Base-by-base conservation (phyloP, 2,797 vertebrate species). In the Orientallactaga sibirica region DNA sequence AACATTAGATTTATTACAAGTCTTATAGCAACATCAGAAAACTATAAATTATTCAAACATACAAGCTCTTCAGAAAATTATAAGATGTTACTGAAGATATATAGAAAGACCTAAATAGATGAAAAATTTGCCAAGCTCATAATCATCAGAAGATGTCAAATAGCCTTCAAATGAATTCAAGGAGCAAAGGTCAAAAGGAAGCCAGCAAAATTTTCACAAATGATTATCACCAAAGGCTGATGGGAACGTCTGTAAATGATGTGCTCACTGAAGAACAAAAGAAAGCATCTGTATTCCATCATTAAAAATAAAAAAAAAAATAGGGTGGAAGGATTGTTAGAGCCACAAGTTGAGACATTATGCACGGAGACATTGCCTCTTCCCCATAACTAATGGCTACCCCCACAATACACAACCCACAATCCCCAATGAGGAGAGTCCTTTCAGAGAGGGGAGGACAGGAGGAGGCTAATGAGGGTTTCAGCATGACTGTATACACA, bases 1-100 rank as follows among this genome's bases (percentile, higher is more conserved):
- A 90, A 90, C 43, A 14, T 73, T 41, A 90, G 7, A 88, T 77
- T 71, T 15, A 73, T 93, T 91, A 22, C 4, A 86, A 71, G 12
- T 75, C 62, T 67, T 77, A 37, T n/a, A 89, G 66, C 19, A 83
- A 20, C 70, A 62, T 15, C 83, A 89, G 43, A 62, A 91, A 58
- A 58, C 4, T 27, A 12, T 55, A 85, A 90, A 37, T 80, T 66
- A 83, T 33, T 71, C 19, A 73, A 67, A n/a, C 55, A 52, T 86
- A 29, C 25, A 92, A 71, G 11, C 11, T 66, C 25, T 61, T 41
- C n/a, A 33, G n/a, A 74, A 92, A 93, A 62, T 64, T 52, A 43
- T 11, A 55, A 71, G 22, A 22, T 82, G 64, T 68, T 79, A 33
- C 33, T 58, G 14, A 94, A 43, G 43, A n/a, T 11, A 19, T 61